phyloP scores from a whole-genome alignment of 2,797 vertebrate genomes.

The Xiphophorus birchmanni region DNA sequence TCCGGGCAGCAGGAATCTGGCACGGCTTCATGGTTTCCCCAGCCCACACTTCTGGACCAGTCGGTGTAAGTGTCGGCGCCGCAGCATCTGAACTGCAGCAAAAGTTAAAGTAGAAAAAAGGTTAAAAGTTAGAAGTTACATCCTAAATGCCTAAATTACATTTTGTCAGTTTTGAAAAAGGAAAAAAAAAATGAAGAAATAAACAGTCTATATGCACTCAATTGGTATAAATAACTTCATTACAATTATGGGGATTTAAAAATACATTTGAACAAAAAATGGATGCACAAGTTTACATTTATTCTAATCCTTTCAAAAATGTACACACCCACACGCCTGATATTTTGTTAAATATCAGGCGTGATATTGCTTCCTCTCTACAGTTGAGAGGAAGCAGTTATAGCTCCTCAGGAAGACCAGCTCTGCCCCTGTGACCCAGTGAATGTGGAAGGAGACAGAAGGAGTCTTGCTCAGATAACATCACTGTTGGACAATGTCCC shows the following conservation, averaged over 20 bases:
- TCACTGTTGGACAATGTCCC: too few species aligned
- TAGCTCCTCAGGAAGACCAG: background rate
- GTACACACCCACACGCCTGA: background rate
- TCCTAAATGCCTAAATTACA: background rate
- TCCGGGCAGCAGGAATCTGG: constrained; percentile 60
- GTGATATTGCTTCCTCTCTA: too few species aligned
- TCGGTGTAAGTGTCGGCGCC: constrained; percentile 39
- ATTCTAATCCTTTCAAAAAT: too few species aligned
- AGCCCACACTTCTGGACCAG: constrained; percentile 50
- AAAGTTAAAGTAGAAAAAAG: background rate
- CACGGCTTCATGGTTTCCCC: constrained; percentile 31
- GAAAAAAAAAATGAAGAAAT: background rate
- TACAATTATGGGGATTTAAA: background rate
- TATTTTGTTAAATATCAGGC: too few species aligned
- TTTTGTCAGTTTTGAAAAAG: background rate
- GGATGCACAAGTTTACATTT: too few species aligned
- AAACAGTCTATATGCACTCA: background rate
- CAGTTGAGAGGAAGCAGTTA: background rate
- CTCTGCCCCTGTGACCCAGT: background rate
- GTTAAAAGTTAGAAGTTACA: background rate
- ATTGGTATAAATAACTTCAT: background rate
- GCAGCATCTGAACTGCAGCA: constrained; percentile 55
- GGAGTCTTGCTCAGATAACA: background rate
- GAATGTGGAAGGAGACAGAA: background rate
- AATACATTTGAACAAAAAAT: background rate